Percentiles rank a stretch among this genome's conserved stretches.
Evolutionary conservation across 2,888 invertebrate genomes (phyloP).

Genomic region (Drosophila stalkeri): DNA sequence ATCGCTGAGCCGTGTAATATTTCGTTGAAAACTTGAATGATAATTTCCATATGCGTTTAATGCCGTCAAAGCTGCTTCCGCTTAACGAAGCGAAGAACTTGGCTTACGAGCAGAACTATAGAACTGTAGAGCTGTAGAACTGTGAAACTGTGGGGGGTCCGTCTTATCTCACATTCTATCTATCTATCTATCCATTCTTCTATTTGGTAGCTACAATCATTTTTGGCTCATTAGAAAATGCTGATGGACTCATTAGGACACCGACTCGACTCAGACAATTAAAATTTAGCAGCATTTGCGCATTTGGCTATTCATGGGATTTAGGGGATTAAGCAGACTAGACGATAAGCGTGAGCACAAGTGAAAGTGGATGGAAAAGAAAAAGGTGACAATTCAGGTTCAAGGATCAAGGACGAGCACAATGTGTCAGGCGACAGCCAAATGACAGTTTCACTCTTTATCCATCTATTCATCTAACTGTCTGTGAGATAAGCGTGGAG

Average conservation of each 20-base stretch:
- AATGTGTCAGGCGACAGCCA: slow-evolving; percentile 25
- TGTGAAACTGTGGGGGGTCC: slow-evolving; percentile 46
- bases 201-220: not conserved
- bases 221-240: slow-evolving; percentile 47
- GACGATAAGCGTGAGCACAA: slow-evolving; percentile 47
- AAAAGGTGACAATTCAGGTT: slow-evolving; percentile 31
- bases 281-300: slow-evolving; percentile 9
- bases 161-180: slow-evolving; percentile 4
- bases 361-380: slow-evolving; percentile 21
- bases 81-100: slow-evolving; percentile 29
- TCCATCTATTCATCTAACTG: slow-evolving; percentile 11
- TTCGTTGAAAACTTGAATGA: slow-evolving; percentile 45
- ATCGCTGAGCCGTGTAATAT: slow-evolving; percentile 69
- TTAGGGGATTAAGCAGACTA: slow-evolving; percentile 10
- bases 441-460: slow-evolving; percentile 19
- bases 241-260: slow-evolving; percentile 47
- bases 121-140: slow-evolving; percentile 7
- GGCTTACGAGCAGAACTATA: slow-evolving; percentile 10
- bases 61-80: slow-evolving; percentile 23
- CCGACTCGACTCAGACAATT: slow-evolving; percentile 10
- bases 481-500: slow-evolving; percentile 30
- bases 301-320: slow-evolving; percentile 1
- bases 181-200: not conserved
- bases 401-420: slow-evolving; percentile 39
- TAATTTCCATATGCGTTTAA: slow-evolving; percentile 61